phyloP scores from a whole-genome alignment of 2,113 vertebrate genomes.

The Callorhinus ursinus region DNA sequence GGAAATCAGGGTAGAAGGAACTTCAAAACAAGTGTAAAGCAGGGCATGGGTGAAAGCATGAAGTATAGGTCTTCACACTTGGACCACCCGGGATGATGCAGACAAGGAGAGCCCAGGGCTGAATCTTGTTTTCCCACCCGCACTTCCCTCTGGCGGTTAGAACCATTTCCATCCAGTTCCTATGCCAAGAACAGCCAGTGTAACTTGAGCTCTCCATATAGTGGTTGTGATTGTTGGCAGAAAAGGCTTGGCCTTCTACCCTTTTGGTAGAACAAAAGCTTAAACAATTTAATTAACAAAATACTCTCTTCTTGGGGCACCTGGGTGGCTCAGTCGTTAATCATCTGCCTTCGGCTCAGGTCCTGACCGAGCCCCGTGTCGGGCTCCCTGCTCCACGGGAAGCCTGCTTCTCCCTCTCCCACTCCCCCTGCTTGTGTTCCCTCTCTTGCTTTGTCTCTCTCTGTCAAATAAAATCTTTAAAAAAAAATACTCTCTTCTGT shows the following conservation, averaged over 20 bases:
- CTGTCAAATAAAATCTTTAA: no score
- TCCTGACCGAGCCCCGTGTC: no score
- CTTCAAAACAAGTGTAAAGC: slow-evolving; percentile 32
- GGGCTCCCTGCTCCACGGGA: no score
- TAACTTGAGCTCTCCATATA: slow-evolving; percentile 36
- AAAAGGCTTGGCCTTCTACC: background rate
- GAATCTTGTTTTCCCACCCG: background rate
- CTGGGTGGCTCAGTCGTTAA: no score
- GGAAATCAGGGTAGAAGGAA: background rate
- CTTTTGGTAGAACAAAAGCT: slow-evolving; percentile 21
- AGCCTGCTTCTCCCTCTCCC: no score
- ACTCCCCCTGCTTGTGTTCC: no score
- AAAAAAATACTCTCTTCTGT: slow-evolving; percentile 25
- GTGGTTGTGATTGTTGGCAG: background rate
- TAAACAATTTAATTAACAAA: slow-evolving; percentile 51
- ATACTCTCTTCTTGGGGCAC: background rate
- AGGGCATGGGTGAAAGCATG: background rate
- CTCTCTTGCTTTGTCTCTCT: no score
- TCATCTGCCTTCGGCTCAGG: no score
- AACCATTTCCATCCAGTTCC: slow-evolving; percentile 11
- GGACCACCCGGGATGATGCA: background rate
- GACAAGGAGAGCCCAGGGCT: background rate
- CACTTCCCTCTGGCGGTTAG: background rate
- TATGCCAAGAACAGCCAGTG: background rate
- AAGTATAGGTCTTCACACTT: slow-evolving; percentile 7